These are phyloP conservation scores for Oreonectes daqikongensis DNA, from an alignment of 2,797 vertebrate species.

Conservation along the genomic window DNA sequence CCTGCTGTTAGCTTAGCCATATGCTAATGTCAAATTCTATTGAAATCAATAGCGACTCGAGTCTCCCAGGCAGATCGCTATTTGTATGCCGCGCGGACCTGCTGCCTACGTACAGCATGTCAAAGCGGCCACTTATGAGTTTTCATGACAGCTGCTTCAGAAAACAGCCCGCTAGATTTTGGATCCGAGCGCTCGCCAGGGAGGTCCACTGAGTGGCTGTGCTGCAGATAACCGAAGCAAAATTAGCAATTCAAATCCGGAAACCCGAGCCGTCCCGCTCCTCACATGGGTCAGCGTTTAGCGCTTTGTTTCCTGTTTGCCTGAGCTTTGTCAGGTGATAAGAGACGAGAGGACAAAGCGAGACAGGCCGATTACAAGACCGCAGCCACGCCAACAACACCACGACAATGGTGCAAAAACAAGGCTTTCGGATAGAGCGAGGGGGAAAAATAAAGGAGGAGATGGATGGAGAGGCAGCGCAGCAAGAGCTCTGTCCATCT, in stretches of 20 bases:
- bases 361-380: constrained; percentile 57
- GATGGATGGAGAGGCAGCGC: constrained; percentile 32
- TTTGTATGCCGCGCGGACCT: neutral
- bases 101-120: neutral
- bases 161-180: neutral
- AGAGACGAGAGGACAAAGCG: constrained; percentile 49
- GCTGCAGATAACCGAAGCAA: constrained; percentile 27
- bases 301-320: constrained; percentile 48
- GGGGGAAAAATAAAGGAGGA: neutral
- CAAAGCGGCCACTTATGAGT: neutral
- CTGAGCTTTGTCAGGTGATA: constrained; percentile 57
- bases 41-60: neutral
- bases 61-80: neutral
- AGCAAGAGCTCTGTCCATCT: constrained; percentile 51
- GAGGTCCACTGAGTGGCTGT: neutral
- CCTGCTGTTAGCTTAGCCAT: neutral
- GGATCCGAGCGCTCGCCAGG: neutral
- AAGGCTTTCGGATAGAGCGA: constrained; percentile 23
- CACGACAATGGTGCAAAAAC: constrained; percentile 42
- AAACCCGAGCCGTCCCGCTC: constrained; percentile 30
- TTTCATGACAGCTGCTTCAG: neutral
- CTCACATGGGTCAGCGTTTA: constrained; percentile 47
- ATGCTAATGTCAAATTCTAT: constrained; percentile 9
- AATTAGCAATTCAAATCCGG: constrained; percentile 50
- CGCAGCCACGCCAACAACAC: constrained; percentile 40